Conservation (phyloP, 2,113 vertebrate species). For the Geococcyx californianus region DNA sequence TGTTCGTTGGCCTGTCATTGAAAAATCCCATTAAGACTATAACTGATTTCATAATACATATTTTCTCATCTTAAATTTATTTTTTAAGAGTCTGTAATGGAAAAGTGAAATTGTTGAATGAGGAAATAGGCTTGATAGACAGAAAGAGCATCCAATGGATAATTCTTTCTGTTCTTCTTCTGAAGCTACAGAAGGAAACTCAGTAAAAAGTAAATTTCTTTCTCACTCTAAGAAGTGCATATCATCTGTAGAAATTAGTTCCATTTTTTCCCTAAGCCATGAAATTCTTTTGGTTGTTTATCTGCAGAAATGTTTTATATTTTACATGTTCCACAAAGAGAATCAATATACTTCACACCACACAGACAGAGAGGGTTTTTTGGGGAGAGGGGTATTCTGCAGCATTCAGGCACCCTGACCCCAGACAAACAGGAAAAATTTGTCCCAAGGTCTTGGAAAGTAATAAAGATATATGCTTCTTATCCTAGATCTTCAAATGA, state of each 20-base stretch:
- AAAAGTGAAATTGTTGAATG: not conserved
- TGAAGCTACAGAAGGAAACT: not conserved
- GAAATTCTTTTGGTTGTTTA: not conserved
- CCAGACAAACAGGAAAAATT: not conserved
- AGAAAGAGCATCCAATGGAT: not conserved
- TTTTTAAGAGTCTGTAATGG: not conserved
- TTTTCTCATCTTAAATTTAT: not conserved
- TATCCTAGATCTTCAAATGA: not conserved
- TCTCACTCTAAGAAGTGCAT: not conserved
- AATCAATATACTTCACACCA: not conserved
- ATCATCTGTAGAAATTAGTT: not conserved
- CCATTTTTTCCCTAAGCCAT: not conserved
- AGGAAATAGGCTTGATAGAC: not conserved
- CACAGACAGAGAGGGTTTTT: rapidly evolving
- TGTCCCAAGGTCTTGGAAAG: not conserved
- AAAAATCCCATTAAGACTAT: not conserved
- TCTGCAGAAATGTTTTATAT: not conserved
- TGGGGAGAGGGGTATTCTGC: rapidly evolving
- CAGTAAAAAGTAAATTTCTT: not conserved
- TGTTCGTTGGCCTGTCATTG: not conserved
- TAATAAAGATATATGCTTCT: not conserved
- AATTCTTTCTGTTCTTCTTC: not conserved
- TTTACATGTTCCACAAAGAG: not conserved
- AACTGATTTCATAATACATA: not conserved
- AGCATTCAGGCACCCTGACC: not conserved